Conservation (phyloP, 2,797 vertebrate genomes). For the Arctocebus calabarensis region DNA sequence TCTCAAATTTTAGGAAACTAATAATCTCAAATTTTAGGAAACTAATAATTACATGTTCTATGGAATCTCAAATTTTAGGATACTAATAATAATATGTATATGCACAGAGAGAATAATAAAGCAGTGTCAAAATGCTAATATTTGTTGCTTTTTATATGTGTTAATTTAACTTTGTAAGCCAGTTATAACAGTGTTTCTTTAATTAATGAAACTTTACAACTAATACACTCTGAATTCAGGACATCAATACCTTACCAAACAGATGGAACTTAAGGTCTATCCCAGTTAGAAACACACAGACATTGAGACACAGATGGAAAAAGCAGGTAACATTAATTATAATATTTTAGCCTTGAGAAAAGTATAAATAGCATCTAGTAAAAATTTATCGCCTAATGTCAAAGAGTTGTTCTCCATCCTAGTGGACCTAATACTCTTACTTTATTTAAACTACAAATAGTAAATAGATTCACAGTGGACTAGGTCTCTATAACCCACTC, state of each 20-base stretch:
- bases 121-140: not conserved
- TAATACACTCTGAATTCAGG: not conserved
- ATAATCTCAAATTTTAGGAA: no score
- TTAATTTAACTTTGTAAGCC: not conserved
- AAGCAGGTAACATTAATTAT: not conserved
- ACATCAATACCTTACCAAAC: not conserved
- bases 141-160: not conserved
- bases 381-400: not conserved
- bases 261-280: not conserved
- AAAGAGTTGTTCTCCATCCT: not conserved
- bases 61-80: not conserved
- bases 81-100: not conserved
- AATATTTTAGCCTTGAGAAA: not conserved
- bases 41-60: not conserved
- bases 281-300: not conserved
- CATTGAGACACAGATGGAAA: not conserved
- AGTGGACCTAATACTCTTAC: not conserved
- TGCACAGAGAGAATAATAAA: not conserved
- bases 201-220: not conserved
- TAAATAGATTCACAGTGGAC: not conserved
- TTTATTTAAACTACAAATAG: not conserved
- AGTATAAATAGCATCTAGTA: not conserved
- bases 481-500: not conserved
- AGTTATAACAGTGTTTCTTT: not conserved
- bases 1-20: not conserved